phyloP scores from a whole-genome alignment of 37 sponge, comb jelly and placozoan genomes.

The Aplysina aerophoba region DNA sequence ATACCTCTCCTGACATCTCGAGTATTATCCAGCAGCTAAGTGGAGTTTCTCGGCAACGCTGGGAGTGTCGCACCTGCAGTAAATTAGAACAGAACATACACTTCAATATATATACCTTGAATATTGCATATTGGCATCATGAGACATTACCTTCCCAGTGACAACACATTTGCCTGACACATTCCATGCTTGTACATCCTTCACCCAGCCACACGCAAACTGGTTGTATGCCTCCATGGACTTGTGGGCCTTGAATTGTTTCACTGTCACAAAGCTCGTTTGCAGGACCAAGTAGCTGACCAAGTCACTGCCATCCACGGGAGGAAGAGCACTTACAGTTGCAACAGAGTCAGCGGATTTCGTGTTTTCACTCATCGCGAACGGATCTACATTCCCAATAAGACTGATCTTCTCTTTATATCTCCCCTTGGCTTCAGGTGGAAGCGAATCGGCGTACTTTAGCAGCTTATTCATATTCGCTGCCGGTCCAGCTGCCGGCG shows the following conservation, averaged over 20 bases:
- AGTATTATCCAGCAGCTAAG: constrained; percentile 31
- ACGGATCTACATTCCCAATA: too few species aligned
- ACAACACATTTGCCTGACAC: constrained; percentile 1
- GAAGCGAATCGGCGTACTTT: too few species aligned
- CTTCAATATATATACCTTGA: too few species aligned
- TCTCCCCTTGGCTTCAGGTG: too few species aligned
- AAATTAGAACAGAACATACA: too few species aligned
- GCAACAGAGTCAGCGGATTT: too few species aligned
- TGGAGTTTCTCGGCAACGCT: constrained; percentile 19
- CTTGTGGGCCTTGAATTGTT: constrained; percentile 23
- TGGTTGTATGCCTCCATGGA: constrained; percentile 24
- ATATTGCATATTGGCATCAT: too few species aligned
- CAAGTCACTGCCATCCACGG: constrained; percentile 13
- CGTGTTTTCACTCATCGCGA: too few species aligned
- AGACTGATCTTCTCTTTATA: too few species aligned
- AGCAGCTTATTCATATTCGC: too few species aligned
- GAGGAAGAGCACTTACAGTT: not conserved
- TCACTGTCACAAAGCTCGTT: constrained; percentile 14
- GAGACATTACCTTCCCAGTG: constrained; percentile 25
- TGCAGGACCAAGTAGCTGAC: not conserved
- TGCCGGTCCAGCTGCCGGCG: too few species aligned
- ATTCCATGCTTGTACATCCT: not conserved
- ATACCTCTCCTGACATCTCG: constrained; percentile 47
- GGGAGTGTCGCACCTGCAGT: too few species aligned
- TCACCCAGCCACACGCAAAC: constrained; percentile 22